Percentiles rank a stretch among this genome's conserved stretches.
Evolutionary conservation across 2,888 invertebrate genomes (phyloP).

Genomic region (Epinotia bilunana): DNA sequence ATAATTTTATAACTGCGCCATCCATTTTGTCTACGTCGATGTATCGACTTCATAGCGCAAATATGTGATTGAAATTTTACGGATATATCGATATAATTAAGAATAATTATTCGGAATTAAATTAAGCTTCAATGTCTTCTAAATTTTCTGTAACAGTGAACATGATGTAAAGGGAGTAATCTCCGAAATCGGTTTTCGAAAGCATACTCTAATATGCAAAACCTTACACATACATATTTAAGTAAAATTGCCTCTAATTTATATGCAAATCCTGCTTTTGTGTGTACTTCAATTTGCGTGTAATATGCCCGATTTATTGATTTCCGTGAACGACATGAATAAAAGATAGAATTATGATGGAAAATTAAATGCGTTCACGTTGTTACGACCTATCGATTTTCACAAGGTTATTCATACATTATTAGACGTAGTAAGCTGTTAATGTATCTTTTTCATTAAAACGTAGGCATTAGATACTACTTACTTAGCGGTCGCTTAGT

Average conservation of each 20-base stretch:
- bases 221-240: slow-evolving; percentile 2
- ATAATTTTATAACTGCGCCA: too few relatives aligned
- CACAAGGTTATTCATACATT: neutral
- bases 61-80: too few relatives aligned
- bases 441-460: neutral
- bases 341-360: neutral
- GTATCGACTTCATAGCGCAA: too few relatives aligned
- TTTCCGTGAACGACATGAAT: slow-evolving; percentile 1
- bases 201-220: slow-evolving; percentile 14
- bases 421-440: neutral
- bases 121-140: neutral
- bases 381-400: neutral
- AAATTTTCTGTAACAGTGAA: neutral
- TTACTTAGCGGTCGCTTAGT: neutral
- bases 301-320: slow-evolving; percentile 18
- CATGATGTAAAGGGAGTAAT: neutral
- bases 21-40: too few relatives aligned
- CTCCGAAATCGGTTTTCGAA: neutral
- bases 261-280: slow-evolving; percentile 33
- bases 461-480: neutral
- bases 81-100: neutral
- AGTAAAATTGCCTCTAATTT: slow-evolving; percentile 26
- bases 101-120: neutral
- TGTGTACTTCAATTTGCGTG: slow-evolving; percentile 23
- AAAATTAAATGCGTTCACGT: neutral